phyloP scores from a whole-genome alignment of 2,888 invertebrate genomes.

The Luperina testacea region DNA sequence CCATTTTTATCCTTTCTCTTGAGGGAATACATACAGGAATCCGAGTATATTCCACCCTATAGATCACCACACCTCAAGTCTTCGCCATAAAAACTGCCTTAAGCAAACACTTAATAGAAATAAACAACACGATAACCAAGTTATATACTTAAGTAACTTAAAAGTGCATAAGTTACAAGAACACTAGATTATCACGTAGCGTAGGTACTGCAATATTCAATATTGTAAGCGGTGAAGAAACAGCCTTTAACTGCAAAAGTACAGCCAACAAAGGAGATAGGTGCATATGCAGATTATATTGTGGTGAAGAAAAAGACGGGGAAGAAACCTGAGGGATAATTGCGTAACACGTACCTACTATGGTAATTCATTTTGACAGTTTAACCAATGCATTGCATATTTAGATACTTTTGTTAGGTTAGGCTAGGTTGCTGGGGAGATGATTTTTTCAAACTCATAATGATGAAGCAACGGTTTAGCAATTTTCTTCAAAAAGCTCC shows the following conservation, averaged over 20 bases:
- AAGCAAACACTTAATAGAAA: conserved; percentile 53
- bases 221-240: conserved; percentile 26
- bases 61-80: neutral
- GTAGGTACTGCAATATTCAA: conserved; percentile 32
- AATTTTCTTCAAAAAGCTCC: neutral
- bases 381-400: neutral
- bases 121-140: conserved; percentile 42
- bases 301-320: neutral
- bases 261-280: conserved; percentile 28
- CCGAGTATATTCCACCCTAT: too few relatives aligned
- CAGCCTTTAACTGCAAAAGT: conserved; percentile 32
- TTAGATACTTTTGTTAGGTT: too few relatives aligned
- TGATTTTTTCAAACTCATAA: neutral
- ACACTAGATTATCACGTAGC: conserved; percentile 56
- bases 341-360: neutral
- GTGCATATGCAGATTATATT: neutral
- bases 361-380: neutral
- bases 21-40: neutral
- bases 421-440: too few relatives aligned
- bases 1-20: neutral
- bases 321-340: neutral
- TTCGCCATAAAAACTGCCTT: conserved; percentile 19
- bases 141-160: conserved; percentile 36
- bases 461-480: neutral
- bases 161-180: conserved; percentile 51